Percentiles rank a stretch among this genome's conserved stretches.
Conservation (phyloP, 2,113 vertebrate species). For the Aldabrachelys gigantea region DNA sequence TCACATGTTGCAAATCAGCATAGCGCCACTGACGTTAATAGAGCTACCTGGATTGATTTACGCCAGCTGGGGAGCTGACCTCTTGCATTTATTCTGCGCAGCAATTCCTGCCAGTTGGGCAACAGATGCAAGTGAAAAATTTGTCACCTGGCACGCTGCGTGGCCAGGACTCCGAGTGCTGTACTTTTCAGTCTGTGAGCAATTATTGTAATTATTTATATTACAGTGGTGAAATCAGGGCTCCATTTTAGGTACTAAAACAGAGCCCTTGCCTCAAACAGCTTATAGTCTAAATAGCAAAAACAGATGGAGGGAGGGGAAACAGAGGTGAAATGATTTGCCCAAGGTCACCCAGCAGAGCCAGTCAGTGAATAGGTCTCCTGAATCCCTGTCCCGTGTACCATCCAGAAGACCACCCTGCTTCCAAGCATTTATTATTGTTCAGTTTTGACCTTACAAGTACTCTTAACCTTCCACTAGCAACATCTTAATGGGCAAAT, state of each 20-base stretch:
- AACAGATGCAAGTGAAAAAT: too few relatives aligned
- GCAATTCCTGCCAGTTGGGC: conserved; percentile 15
- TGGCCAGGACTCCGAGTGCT: background rate
- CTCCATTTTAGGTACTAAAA: background rate
- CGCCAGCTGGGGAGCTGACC: background rate
- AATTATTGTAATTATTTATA: background rate
- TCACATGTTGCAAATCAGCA: background rate
- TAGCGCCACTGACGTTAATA: too few relatives aligned
- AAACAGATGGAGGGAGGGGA: background rate
- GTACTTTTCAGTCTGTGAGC: too few relatives aligned
- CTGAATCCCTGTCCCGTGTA: too few relatives aligned
- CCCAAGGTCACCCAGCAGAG: background rate
- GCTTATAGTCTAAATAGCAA: background rate
- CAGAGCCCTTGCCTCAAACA: conserved; percentile 13
- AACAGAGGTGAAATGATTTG: background rate
- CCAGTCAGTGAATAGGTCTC: background rate
- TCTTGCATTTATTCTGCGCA: conserved; percentile 45
- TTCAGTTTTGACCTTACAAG: conserved; percentile 80
- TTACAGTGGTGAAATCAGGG: too few relatives aligned
- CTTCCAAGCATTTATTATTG: too few relatives aligned
- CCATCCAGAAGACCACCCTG: too few relatives aligned
- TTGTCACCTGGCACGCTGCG: background rate
- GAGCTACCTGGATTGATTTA: background rate
- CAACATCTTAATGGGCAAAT: conserved; percentile 82
- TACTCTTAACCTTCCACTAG: conserved; percentile 83